Conservation (phyloP, 2,113 vertebrate genomes). For the Phyllostomus discolor region DNA sequence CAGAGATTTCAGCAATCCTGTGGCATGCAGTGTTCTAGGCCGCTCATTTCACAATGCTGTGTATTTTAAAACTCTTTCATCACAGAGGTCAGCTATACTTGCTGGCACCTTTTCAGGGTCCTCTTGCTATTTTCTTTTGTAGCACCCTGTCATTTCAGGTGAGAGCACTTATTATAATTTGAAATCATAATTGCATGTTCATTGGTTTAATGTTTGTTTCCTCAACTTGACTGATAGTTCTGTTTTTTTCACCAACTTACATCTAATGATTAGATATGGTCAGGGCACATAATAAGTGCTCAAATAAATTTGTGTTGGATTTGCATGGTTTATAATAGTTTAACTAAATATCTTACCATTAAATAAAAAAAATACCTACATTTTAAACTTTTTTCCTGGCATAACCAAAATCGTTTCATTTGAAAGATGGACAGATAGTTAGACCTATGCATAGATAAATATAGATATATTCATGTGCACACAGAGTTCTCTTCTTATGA, state of each 20-base stretch:
- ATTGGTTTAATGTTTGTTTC: not conserved
- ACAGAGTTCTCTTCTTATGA: not conserved
- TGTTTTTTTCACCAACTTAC: not conserved
- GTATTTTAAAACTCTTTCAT: constrained; percentile 59
- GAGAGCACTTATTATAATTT: not conserved
- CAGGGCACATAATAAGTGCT: not conserved
- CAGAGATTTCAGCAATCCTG: not conserved
- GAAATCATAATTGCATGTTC: not conserved
- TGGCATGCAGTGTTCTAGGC: not conserved
- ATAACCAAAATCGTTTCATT: not conserved
- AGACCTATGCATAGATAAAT: not conserved
- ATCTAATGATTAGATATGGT: not conserved
- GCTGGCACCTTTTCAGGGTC: not conserved
- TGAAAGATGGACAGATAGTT: not conserved
- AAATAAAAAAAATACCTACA: not conserved
- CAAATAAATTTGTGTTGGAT: not conserved
- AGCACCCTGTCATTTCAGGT: not conserved
- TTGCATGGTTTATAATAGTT: not conserved
- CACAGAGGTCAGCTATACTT: constrained; percentile 50
- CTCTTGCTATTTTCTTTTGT: not conserved
- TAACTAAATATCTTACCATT: not conserved
- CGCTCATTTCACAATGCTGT: constrained; percentile 44
- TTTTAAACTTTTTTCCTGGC: not conserved
- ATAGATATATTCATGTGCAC: not conserved
- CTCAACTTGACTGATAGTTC: not conserved